Evolutionary conservation across 2,888 invertebrate genomes (phyloP), one percentile per base, ranked within the genome.

Genomic region (Agelastica alni): DNA sequence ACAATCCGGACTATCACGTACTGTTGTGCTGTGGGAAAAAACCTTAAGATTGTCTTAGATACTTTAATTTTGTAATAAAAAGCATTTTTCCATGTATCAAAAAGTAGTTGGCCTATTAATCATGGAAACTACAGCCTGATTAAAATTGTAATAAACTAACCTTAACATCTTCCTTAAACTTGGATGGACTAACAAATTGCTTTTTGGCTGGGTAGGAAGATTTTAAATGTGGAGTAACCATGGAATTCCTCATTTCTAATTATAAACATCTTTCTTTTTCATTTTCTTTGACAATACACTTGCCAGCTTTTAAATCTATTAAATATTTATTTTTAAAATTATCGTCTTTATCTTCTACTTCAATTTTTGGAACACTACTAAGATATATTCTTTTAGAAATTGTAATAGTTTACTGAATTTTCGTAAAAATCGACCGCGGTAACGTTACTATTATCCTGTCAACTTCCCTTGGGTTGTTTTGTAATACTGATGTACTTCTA

Each of bases 281-380:
- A 60, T 65, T 56, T 28, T 60, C 37, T 9, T 63, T 63, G 32
- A 70, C 41, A 9, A 62, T 63, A 39, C 82, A 80, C 14, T 84
- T 81, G 0, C 85, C 83, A 52, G 79, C 79, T 65, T 87, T 82
- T 64, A 88, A 75, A 72, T 87, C 87, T 0, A 80, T 81, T 58
- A 93, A 79, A 70, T 87, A 91, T 43, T 88, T 88, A 61, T 89
- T 89, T 74, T 91, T 90, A 70, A 93, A 93, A 37, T 93, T 92
- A 36, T 88, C 90, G 63, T 91, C 91, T 71, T 93, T 93, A 68
- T 93, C 93, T 39, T 91, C 92, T 85, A 89, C 88, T 65, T 62
- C 58, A 28, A 63, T 22, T 43, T 54, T 62, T 1, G 52, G 54
- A 6, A 55, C 47, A 10, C 20, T 41, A 12, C 37, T 53, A 30